Evolutionary conservation across 2,113 vertebrate species (phyloP).

Genomic region (Catharus minimus): DNA sequence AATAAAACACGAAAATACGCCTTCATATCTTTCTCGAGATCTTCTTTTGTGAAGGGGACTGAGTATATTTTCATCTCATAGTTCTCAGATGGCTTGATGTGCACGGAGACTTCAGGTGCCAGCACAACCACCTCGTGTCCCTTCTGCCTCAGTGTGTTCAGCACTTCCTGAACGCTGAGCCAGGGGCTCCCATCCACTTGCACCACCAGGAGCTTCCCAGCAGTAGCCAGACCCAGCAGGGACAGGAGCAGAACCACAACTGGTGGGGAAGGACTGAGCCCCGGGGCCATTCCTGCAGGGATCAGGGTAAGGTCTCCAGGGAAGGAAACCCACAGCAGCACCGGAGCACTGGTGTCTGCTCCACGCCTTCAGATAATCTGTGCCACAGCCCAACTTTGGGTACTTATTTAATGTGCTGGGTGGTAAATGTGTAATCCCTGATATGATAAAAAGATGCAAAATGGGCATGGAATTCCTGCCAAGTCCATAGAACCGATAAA

Average conservation of each 20-base stretch:
- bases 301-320: too few species aligned
- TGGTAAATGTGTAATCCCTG: neutral
- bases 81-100: conserved; percentile 66
- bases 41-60: conserved; percentile 51
- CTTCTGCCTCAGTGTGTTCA: conserved; percentile 65
- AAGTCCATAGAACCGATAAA: neutral
- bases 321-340: rapidly evolving
- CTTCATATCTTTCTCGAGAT: neutral
- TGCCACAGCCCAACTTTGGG: neutral
- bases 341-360: rapidly evolving
- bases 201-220: conserved; percentile 81
- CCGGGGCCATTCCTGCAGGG: neutral
- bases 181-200: conserved; percentile 87
- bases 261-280: rapidly evolving
- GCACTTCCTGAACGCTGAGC: conserved; percentile 72
- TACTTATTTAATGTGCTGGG: neutral
- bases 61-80: conserved; percentile 66
- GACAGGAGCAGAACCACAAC: neutral
- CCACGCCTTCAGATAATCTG: rapidly evolving
- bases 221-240: neutral
- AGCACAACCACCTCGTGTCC: conserved; percentile 80
- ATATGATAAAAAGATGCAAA: rapidly evolving
- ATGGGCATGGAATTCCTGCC: too few species aligned
- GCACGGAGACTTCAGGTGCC: conserved; percentile 66
- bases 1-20: rapidly evolving